These are phyloP conservation scores for Macrotus californicus DNA, from an alignment of 2,113 vertebrate species.

Conservation along the genomic window DNA sequence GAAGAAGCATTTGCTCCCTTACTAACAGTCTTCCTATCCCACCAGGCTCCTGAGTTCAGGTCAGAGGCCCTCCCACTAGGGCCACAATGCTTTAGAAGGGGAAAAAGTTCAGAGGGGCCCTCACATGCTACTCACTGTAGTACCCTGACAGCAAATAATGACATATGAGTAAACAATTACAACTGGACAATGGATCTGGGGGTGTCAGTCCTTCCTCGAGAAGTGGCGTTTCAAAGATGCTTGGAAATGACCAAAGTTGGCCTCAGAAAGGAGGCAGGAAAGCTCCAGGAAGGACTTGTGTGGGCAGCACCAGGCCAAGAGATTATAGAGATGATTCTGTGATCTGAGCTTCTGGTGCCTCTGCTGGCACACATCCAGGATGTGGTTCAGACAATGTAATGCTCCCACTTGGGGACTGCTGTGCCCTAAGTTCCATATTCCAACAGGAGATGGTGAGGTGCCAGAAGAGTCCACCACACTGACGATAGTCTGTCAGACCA, in stretches of 20 bases:
- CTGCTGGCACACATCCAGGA: not conserved
- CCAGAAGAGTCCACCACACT: not conserved
- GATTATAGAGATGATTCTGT: not conserved
- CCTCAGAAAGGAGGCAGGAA: not conserved
- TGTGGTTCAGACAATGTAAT: not conserved
- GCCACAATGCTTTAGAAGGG: not conserved
- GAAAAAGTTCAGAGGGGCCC: not conserved
- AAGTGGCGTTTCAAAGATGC: not conserved
- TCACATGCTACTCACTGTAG: not conserved
- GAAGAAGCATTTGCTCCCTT: not conserved
- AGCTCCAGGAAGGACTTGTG: not conserved
- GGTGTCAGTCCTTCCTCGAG: not conserved
- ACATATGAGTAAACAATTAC: not conserved
- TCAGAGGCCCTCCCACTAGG: not conserved
- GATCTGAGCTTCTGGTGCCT: not conserved
- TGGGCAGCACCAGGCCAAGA: not conserved
- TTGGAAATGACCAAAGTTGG: not conserved
- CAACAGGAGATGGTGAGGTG: not conserved
- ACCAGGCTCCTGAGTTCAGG: not conserved
- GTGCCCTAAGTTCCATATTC: not conserved
- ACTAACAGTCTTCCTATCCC: not conserved
- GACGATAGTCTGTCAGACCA: not conserved
- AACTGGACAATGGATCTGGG: not conserved
- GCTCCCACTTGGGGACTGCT: not conserved
- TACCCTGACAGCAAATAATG: not conserved